These are phyloP conservation scores for Lagria hirta DNA, from an alignment of 2,888 invertebrate species.

Conservation along the genomic window DNA sequence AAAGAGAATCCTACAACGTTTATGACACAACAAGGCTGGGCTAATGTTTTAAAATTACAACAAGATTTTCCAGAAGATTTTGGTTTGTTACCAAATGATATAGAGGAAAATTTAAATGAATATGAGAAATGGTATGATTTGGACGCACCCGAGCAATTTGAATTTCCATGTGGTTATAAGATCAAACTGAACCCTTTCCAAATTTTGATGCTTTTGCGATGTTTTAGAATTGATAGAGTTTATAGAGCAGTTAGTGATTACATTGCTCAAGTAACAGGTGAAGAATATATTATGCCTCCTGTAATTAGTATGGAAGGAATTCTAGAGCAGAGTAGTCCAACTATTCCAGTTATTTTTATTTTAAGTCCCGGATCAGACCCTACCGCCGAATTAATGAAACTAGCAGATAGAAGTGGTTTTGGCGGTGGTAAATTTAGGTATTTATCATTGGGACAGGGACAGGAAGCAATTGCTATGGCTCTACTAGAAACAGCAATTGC, in stretches of 20 bases:
- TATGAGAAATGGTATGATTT: conserved; percentile 76
- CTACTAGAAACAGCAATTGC: conserved; percentile 69
- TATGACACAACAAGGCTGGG: conserved; percentile 78
- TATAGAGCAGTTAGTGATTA: conserved; percentile 83
- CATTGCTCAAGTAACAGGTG: conserved; percentile 80
- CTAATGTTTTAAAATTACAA: conserved; percentile 75
- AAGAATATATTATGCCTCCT: conserved; percentile 86
- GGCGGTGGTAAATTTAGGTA: conserved; percentile 81
- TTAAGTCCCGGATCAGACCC: conserved; percentile 94
- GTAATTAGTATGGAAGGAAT: conserved; percentile 81
- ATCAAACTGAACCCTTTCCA: conserved; percentile 65
- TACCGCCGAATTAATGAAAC: conserved; percentile 79
- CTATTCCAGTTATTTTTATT: conserved; percentile 88
- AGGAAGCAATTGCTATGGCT: conserved; percentile 78
- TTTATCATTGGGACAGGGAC: conserved; percentile 91
- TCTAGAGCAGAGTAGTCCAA: conserved; percentile 80
- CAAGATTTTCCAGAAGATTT: conserved; percentile 70
- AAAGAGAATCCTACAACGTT: conserved; percentile 69
- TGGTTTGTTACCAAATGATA: conserved; percentile 63
- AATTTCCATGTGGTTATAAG: conserved; percentile 73
- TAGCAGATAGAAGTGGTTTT: conserved; percentile 69
- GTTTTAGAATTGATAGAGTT: conserved; percentile 87
- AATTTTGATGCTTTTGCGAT: conserved; percentile 79
- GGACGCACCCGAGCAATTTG: conserved; percentile 75
- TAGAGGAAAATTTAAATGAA: conserved; percentile 49